A percentile compares a stretch with the other conserved stretches of the same genome.
Evolutionary conservation across 2,888 invertebrate genomes (phyloP).

Genomic region (Trachelus troglodyta): DNA sequence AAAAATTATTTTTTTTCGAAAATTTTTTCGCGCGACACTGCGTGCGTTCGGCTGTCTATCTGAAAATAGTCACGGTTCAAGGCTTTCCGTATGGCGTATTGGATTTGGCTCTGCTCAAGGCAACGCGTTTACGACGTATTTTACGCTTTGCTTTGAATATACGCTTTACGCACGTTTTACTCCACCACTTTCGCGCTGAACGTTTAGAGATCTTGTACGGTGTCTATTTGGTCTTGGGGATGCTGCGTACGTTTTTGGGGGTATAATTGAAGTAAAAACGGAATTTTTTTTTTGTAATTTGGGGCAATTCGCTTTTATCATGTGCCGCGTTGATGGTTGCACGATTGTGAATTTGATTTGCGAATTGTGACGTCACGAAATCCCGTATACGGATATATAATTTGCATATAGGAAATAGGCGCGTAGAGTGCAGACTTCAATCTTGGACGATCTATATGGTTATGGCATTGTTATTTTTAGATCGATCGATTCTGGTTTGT

Average conservation of each 20-base stretch:
- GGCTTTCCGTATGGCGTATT: neutral
- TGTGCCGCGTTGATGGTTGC: no score
- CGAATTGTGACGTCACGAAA: no score
- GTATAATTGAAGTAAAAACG: no score
- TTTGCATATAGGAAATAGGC: no score
- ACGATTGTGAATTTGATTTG: no score
- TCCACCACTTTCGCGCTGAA: neutral
- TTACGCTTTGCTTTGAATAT: neutral
- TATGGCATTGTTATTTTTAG: neutral
- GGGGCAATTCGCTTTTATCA: no score
- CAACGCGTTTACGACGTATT: neutral
- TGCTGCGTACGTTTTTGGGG: no score
- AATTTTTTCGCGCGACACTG: neutral
- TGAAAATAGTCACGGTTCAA: constrained; percentile 4
- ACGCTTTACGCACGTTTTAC: neutral
- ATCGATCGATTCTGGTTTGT: neutral
- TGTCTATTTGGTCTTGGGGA: neutral
- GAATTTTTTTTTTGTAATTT: no score
- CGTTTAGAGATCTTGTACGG: neutral
- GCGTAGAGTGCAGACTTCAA: no score
- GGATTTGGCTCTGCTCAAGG: neutral
- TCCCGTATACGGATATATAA: no score
- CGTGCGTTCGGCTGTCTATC: neutral
- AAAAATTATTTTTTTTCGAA: neutral
- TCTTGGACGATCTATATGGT: no score